Conservation (phyloP, 1,140 invertebrate species). For the Holotrichia oblita region DNA sequence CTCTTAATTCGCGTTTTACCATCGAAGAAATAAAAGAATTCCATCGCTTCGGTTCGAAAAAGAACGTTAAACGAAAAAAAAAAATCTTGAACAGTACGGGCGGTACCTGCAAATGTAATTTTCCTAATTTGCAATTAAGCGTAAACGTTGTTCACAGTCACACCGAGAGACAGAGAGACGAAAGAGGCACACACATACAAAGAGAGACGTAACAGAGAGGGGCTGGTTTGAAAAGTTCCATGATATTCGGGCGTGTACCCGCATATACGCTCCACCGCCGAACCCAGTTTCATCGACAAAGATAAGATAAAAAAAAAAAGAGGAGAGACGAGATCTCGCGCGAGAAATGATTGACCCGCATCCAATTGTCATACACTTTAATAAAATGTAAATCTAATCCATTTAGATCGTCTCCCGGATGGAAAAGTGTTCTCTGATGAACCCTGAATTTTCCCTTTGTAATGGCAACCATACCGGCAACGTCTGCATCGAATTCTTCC, state of each 20-base stretch:
- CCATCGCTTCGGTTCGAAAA: background rate
- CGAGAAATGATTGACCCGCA: constrained; percentile 27
- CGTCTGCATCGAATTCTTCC: background rate
- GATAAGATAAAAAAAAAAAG: constrained; percentile 21
- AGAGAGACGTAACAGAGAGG: background rate
- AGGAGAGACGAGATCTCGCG: background rate
- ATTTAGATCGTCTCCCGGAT: background rate
- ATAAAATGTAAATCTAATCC: constrained; percentile 36
- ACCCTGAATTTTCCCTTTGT: constrained; percentile 7
- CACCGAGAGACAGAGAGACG: background rate
- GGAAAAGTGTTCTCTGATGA: constrained; percentile 35
- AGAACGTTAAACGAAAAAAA: background rate
- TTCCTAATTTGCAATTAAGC: constrained; percentile 31
- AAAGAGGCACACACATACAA: background rate
- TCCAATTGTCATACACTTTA: constrained; percentile 36
- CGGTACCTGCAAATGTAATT: constrained; percentile 25
- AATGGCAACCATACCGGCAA: background rate
- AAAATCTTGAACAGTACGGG: background rate
- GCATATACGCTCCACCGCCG: background rate
- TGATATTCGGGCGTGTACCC: background rate
- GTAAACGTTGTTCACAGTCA: background rate
- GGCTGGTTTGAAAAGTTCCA: background rate
- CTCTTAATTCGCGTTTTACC: background rate
- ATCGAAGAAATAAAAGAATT: background rate
- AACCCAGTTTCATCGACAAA: background rate